A percentile compares a stretch with the other conserved stretches of the same genome.
These are phyloP conservation scores for Euplagia quadripunctaria DNA, from an alignment of 2,888 invertebrate species.

Conservation along the genomic window DNA sequence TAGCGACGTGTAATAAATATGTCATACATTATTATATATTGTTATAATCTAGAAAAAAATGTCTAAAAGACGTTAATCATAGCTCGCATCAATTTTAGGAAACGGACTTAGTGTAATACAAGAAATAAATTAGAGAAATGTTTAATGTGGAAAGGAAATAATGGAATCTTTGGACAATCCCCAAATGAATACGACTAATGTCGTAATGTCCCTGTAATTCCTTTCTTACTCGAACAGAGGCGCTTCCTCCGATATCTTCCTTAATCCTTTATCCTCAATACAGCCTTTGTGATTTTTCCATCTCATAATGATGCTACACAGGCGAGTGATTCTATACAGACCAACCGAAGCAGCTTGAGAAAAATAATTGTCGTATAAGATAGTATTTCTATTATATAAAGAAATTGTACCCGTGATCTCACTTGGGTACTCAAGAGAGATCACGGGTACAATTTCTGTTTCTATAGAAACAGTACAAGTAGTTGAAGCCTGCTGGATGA, in stretches of 20 bases:
- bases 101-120: constrained; percentile 8
- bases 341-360: neutral
- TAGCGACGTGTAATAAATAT: too few species aligned
- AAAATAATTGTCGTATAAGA: neutral
- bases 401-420: neutral
- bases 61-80: neutral
- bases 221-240: constrained; percentile 36
- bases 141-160: constrained; percentile 24
- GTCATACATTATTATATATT: neutral
- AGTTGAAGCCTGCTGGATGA: too few species aligned
- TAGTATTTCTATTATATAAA: neutral
- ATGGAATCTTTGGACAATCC: constrained; percentile 42
- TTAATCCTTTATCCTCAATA: constrained; percentile 47
- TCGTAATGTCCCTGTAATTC: constrained; percentile 54
- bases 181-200: constrained; percentile 52
- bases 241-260: constrained; percentile 26
- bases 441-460: too few species aligned
- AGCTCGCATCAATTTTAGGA: neutral
- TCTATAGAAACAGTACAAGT: too few species aligned
- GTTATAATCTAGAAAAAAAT: neutral
- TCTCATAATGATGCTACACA: constrained; percentile 30
- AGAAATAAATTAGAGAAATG: constrained; percentile 29
- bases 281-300: constrained; percentile 50
- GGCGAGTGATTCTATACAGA: constrained; percentile 4
- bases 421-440: too few species aligned